These are phyloP conservation scores for Meiosimyza platycephala DNA, from an alignment of 2,888 invertebrate genomes.

Conservation along the genomic window DNA sequence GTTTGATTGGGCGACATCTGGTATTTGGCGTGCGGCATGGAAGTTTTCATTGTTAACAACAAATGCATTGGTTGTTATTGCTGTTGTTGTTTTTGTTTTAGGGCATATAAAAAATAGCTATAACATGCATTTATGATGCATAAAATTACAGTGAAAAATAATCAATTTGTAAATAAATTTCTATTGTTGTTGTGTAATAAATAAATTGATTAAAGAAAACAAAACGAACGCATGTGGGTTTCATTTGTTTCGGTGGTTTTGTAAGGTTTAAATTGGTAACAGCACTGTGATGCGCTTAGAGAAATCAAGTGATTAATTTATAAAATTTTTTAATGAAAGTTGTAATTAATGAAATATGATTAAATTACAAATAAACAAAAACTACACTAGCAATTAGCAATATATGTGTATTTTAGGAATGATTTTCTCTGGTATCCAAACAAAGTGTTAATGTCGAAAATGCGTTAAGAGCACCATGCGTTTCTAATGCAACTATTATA, in stretches of 20 bases:
- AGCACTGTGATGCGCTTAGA: not conserved
- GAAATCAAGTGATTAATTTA: constrained; percentile 4
- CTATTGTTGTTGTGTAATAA: constrained; percentile 20
- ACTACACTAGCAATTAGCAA: too few species aligned
- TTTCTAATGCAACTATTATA: too few species aligned
- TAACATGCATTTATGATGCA: constrained; percentile 1
- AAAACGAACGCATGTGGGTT: not conserved
- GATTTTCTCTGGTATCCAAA: too few species aligned
- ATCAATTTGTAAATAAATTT: constrained; percentile 6
- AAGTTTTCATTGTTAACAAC: not conserved
- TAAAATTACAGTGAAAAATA: not conserved
- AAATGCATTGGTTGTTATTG: not conserved
- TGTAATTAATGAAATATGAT: not conserved
- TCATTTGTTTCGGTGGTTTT: not conserved
- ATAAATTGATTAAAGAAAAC: not conserved
- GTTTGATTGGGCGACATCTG: constrained; percentile 14
- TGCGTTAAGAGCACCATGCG: too few species aligned
- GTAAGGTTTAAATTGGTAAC: not conserved
- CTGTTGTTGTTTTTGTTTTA: not conserved
- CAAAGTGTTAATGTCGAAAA: too few species aligned
- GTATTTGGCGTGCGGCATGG: not conserved
- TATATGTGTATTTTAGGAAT: too few species aligned
- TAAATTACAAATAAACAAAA: not conserved
- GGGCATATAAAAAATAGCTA: not conserved
- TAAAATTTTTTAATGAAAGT: not conserved